phyloP scores from a whole-genome alignment of 1,140 invertebrate genomes.

The Rhyacophila brunnea region DNA sequence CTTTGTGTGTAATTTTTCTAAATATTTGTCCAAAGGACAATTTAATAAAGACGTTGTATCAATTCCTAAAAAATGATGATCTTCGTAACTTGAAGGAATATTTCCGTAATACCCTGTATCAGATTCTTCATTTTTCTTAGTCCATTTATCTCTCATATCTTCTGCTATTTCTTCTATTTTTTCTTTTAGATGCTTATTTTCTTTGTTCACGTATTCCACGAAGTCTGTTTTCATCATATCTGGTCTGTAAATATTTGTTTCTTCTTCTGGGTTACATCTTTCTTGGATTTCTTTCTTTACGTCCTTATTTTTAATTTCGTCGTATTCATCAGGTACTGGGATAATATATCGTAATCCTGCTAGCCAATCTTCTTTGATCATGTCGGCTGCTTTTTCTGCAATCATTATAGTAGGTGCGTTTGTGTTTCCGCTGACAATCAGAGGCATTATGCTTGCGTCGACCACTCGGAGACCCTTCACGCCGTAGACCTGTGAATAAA shows the following conservation, averaged over 20 bases:
- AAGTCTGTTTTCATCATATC: no score
- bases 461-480: slow-evolving; percentile 78
- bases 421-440: slow-evolving; percentile 77
- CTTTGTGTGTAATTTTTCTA: no score
- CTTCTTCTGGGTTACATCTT: not conserved
- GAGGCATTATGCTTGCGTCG: slow-evolving; percentile 88
- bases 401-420: slow-evolving; percentile 87
- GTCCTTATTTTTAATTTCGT: not conserved
- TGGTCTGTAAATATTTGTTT: not conserved
- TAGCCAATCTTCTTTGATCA: slow-evolving; percentile 65
- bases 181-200: no score
- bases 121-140: no score
- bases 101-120: no score
- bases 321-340: not conserved
- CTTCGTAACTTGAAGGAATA: no score
- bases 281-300: not conserved
- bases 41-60: no score
- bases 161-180: no score
- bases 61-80: no score
- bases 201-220: no score
- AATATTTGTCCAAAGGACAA: no score
- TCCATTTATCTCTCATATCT: no score
- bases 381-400: slow-evolving; percentile 79
- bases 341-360: slow-evolving; percentile 2
- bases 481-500: slow-evolving; percentile 73